Evolutionary conservation across 64 coral and sea anemone species (phyloP).

Genomic region (Montipora sp.): DNA sequence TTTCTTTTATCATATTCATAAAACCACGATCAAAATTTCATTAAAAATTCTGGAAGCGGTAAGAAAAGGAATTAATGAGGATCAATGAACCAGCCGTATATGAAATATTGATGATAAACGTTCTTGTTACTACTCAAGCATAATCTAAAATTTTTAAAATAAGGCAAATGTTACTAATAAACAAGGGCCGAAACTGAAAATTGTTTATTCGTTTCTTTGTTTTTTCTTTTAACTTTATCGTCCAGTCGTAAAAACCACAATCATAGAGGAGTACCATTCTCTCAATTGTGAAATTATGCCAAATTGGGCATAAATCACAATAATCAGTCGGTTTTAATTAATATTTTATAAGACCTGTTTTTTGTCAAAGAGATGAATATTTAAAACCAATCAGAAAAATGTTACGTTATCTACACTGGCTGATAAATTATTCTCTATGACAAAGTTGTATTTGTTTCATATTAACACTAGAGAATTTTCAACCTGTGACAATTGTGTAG

Average conservation of each 20-base stretch:
- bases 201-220: no score
- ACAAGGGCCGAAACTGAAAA: background rate
- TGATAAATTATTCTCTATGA: background rate
- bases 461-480: no score
- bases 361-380: background rate
- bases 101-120: background rate
- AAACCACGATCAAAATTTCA: no score
- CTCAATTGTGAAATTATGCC: background rate
- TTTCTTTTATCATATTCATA: no score
- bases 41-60: no score
- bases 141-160: background rate
- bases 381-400: background rate
- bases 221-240: no score
- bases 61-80: background rate
- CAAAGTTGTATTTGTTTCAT: background rate
- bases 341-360: background rate
- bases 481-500: no score
- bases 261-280: background rate
- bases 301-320: background rate
- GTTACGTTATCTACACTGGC: no score
- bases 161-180: background rate
- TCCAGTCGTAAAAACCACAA: background rate
- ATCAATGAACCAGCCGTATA: background rate
- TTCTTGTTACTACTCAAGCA: background rate
- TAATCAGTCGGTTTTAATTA: background rate